Conservation (phyloP, 2,797 vertebrate genomes). For the Sparidentex hasta region DNA sequence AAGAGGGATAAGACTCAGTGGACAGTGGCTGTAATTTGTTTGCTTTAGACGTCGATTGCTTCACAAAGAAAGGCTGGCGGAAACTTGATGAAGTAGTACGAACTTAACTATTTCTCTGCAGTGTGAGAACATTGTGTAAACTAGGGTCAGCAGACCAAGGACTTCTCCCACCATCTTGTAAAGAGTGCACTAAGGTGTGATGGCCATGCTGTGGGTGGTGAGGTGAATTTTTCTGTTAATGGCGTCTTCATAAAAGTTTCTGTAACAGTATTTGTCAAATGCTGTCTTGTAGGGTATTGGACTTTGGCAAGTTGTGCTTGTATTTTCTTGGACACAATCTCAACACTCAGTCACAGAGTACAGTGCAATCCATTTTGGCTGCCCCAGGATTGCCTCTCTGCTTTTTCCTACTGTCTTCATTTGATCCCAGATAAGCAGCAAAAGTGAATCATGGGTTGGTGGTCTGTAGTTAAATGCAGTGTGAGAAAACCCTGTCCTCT, state of each 20-base stretch:
- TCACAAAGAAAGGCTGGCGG: constrained; percentile 24
- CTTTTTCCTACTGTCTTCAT: constrained; percentile 9
- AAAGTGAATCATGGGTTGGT: constrained; percentile 25
- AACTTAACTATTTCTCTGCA: constrained; percentile 31
- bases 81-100: constrained; percentile 25
- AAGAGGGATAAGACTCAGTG: constrained; percentile 37
- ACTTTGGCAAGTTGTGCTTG: not conserved
- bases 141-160: not conserved
- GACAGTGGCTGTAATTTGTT: constrained; percentile 46
- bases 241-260: not conserved
- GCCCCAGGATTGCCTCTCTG: constrained; percentile 1
- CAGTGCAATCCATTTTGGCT: constrained; percentile 4
- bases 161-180: constrained; percentile 7
- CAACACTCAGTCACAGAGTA: not conserved
- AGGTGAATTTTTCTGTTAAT: not conserved
- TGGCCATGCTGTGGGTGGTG: not conserved
- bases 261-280: not conserved
- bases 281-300: not conserved
- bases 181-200: constrained; percentile 12
- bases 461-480: constrained; percentile 34
- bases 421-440: constrained; percentile 7
- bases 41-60: constrained; percentile 42
- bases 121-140: constrained; percentile 11
- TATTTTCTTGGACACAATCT: not conserved
- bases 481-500: constrained; percentile 74